phyloP scores from a whole-genome alignment of 1,140 invertebrate genomes.

The Aphelinus certus region DNA sequence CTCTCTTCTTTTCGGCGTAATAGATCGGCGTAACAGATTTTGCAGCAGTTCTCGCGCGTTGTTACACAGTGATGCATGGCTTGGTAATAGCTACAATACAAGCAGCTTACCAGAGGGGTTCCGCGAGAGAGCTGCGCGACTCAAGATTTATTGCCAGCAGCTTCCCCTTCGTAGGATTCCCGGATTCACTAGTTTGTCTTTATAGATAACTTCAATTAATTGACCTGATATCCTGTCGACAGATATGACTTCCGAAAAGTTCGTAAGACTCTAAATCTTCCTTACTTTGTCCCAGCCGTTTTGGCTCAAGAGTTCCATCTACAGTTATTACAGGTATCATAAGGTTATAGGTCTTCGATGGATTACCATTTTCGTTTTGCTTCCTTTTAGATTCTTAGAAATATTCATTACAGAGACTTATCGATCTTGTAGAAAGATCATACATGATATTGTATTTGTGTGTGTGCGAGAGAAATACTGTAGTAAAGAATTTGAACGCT shows the following conservation, averaged over 20 bases:
- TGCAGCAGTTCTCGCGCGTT: slow-evolving; percentile 11
- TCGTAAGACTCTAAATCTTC: slow-evolving; percentile 35
- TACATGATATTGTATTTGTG: too few species aligned
- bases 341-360: too few species aligned
- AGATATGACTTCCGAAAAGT: slow-evolving; percentile 25
- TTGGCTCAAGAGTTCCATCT: too few species aligned
- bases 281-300: neutral
- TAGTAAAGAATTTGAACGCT: too few species aligned
- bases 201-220: slow-evolving; percentile 67
- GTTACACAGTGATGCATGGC: slow-evolving; percentile 62
- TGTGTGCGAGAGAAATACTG: too few species aligned
- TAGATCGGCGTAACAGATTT: slow-evolving; percentile 24
- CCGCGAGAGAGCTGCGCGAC: slow-evolving; percentile 48
- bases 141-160: slow-evolving; percentile 63
- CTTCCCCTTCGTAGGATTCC: slow-evolving; percentile 54
- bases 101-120: slow-evolving; percentile 61
- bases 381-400: too few species aligned
- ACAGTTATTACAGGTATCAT: too few species aligned
- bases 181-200: slow-evolving; percentile 65
- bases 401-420: too few species aligned
- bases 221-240: slow-evolving; percentile 52
- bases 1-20: slow-evolving; percentile 8
- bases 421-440: too few species aligned
- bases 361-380: too few species aligned
- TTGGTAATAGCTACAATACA: slow-evolving; percentile 67